Percentiles rank a stretch among this genome's conserved stretches.
These are phyloP conservation scores for Pristionchus maxplancki DNA, from an alignment of 2,888 invertebrate genomes.

Conservation along the genomic window DNA sequence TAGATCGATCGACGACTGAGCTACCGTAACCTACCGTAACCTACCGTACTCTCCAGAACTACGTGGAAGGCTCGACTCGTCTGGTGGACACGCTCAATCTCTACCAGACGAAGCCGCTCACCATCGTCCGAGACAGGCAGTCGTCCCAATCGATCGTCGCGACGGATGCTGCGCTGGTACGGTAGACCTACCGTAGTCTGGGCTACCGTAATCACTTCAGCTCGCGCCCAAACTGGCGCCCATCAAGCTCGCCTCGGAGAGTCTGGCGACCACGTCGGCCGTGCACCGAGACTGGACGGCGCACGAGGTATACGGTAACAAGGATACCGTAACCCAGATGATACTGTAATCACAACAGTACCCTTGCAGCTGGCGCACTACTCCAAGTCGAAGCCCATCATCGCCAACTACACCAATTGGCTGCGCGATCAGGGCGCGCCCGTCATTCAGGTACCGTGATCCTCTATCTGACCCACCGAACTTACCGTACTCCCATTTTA, in stretches of 20 bases:
- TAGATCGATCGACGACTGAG: not conserved
- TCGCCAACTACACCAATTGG: constrained; percentile 33
- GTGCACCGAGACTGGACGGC: constrained; percentile 23
- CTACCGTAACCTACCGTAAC: not conserved
- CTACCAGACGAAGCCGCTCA: constrained; percentile 26
- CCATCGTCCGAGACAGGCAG: not conserved
- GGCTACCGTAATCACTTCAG: not conserved
- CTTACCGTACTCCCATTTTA: not conserved
- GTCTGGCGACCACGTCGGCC: not conserved
- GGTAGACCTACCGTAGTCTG: not conserved
- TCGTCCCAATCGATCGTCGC: constrained; percentile 15
- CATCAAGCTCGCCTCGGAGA: not conserved
- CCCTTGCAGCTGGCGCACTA: constrained; percentile 35
- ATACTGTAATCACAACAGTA: constrained; percentile 11
- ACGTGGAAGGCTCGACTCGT: constrained; percentile 15
- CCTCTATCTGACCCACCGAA: not conserved
- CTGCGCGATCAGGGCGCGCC: constrained; percentile 15
- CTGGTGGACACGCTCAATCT: not conserved
- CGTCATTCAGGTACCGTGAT: constrained; percentile 5
- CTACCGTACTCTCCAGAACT: not conserved
- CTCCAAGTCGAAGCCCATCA: constrained; percentile 22
- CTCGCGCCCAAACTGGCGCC: not conserved
- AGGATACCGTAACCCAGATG: not conserved
- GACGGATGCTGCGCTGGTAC: not conserved
- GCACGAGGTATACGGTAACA: constrained; percentile 35